A percentile compares a stretch with the other conserved stretches of the same genome.
Conservation (phyloP, 2,113 vertebrate species). For the Pachycephala philippinensis region DNA sequence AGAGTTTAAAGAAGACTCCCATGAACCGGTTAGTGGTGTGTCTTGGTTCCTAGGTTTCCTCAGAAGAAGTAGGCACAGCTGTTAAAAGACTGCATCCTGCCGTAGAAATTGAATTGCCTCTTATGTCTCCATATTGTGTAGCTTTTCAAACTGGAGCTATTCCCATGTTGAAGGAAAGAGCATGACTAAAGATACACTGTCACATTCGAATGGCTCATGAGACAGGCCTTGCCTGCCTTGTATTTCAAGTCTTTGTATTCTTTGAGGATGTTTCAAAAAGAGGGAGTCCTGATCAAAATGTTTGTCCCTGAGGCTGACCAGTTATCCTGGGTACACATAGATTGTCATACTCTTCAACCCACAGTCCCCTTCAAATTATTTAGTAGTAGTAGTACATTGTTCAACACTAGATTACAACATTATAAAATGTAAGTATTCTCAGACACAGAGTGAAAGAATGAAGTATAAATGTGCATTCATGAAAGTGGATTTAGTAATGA, state of each 20-base stretch:
- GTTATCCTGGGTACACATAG: accelerated
- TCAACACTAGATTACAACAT: background rate
- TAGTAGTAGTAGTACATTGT: background rate
- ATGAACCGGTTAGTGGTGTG: background rate
- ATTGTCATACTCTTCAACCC: background rate
- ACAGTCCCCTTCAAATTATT: background rate
- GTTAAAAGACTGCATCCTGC: background rate
- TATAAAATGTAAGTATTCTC: background rate
- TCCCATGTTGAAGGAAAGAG: background rate
- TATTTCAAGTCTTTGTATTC: background rate
- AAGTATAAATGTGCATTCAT: background rate
- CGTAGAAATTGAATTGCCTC: background rate
- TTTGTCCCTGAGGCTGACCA: background rate
- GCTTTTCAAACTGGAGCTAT: background rate
- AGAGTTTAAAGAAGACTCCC: background rate
- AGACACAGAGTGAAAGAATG: background rate
- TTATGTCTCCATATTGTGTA: background rate
- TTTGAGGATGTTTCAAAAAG: background rate
- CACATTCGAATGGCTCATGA: accelerated
- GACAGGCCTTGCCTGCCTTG: background rate
- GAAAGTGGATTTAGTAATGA: background rate
- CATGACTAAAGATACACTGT: background rate
- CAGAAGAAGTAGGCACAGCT: background rate
- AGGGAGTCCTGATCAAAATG: background rate
- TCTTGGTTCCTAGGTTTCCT: background rate